phyloP scores from a whole-genome alignment of 2,888 invertebrate genomes.

The Embidobia sp. region DNA sequence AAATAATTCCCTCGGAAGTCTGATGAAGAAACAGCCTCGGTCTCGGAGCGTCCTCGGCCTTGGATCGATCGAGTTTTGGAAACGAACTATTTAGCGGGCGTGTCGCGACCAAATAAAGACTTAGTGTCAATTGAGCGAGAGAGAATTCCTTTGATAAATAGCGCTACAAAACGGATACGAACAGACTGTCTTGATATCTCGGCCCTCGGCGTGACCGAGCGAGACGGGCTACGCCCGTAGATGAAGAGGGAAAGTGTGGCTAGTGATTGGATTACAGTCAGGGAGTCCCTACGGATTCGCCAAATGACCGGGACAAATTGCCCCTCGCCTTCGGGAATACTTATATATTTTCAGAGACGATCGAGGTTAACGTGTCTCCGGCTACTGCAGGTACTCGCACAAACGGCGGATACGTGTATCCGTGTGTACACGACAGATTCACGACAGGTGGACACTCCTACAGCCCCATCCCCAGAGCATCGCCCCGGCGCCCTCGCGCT shows the following conservation, averaged over 20 bases:
- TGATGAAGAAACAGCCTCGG: too few species aligned
- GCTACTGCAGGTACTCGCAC: conserved; percentile 61
- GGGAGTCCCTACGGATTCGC: conserved; percentile 81
- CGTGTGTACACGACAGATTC: conserved; percentile 56
- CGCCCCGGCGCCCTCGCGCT: too few species aligned
- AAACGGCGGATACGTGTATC: conserved; percentile 21
- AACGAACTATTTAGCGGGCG: conserved; percentile 58
- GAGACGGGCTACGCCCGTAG: conserved; percentile 40
- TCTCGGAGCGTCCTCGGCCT: too few species aligned
- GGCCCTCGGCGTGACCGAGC: conserved; percentile 34
- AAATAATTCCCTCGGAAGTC: not conserved
- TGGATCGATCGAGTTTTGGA: conserved; percentile 32
- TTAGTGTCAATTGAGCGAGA: conserved; percentile 49
- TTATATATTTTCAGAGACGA: conserved; percentile 76
- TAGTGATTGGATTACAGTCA: conserved; percentile 82
- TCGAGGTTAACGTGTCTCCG: conserved; percentile 63
- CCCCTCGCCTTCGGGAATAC: conserved; percentile 82
- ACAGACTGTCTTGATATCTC: conserved; percentile 48
- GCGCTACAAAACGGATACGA: conserved; percentile 59
- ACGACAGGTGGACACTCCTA: conserved; percentile 53
- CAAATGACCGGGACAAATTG: conserved; percentile 82
- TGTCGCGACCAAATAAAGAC: conserved; percentile 57
- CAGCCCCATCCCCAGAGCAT: conserved; percentile 38
- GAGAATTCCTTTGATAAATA: conserved; percentile 59
- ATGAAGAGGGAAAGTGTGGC: conserved; percentile 77